A percentile compares a stretch with the other conserved stretches of the same genome.
phyloP scores from a whole-genome alignment of 2,113 vertebrate species.

The Glaucomys volans region DNA sequence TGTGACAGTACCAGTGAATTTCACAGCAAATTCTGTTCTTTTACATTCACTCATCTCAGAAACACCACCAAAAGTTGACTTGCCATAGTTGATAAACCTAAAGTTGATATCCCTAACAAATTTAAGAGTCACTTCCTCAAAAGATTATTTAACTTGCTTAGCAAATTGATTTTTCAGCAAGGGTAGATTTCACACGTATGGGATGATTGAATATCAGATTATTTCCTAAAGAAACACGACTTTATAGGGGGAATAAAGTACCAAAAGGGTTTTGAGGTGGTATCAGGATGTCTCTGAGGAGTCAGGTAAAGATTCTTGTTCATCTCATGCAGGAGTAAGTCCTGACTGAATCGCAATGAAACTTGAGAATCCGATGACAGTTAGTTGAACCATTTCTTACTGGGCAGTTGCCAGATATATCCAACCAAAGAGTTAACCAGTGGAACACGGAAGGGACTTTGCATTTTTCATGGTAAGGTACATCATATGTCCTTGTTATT shows the following conservation, averaged over 20 bases:
- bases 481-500: background rate
- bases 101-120: slow-evolving; percentile 22
- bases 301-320: background rate
- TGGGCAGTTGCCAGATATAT: background rate
- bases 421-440: slow-evolving; percentile 45
- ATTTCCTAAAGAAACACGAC: slow-evolving; percentile 36
- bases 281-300: background rate
- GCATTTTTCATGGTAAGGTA: background rate
- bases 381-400: background rate
- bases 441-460: slow-evolving; percentile 38
- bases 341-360: background rate
- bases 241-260: background rate
- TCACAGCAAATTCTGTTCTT: background rate
- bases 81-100: background rate
- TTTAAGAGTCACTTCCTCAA: background rate
- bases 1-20: background rate
- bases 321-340: background rate
- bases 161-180: slow-evolving; percentile 13
- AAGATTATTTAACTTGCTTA: background rate
- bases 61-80: slow-evolving; percentile 54
- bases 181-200: slow-evolving; percentile 25
- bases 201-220: background rate
- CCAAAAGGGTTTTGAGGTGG: background rate
- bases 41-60: background rate
- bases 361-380: background rate